Evolutionary conservation across 2,888 invertebrate species (phyloP), one percentile per base, ranked within the genome.

Genomic region (Uropetala carovei): DNA sequence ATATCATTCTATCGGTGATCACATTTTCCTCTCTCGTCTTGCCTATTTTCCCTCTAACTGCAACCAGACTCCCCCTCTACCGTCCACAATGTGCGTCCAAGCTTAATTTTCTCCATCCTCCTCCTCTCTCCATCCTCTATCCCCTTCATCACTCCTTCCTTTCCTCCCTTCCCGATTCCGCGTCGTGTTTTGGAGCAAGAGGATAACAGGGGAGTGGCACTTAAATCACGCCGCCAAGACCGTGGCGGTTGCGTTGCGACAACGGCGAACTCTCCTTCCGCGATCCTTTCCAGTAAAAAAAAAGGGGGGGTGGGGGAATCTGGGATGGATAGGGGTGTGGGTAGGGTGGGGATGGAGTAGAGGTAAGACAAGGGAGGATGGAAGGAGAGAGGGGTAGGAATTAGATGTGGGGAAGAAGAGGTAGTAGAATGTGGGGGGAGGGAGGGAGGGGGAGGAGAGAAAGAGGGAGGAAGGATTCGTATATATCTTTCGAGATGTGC

Each of bases 401-500:
- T 7, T 0, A 64, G 60, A 13, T 60, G 18, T 16, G 18, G 64
- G 64, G 64, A 64, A 7, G 7, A 16, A 16, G 64, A 7, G 64
- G 16, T n/a, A 68, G n/a, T 10, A 68, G 64, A 64, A 64, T n/a
- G n/a, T 68, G 22, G n/a, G 75, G 75, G 75, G 75, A 75, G 18
- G 22, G 75, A 75, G 75, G 27, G 22, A n/a, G 75, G n/a, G 4
- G 75, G 68, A 16, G 18, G 16, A 60, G n/a, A n/a, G n/a, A n/a
- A n/a, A n/a, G 64, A 64, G 64, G 64, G 68, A 18, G 68, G n/a
- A 68, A n/a, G 68, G 68, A n/a, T n/a, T 22, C 68, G 68, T 75
- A 75, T 75, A 75, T 75, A 75, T 75, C 75, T 75, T 75, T 75
- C 22, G 75, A 75, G 75, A 75, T 75, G 75, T 27, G 75, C 27